Conservation (phyloP, 2,888 invertebrate genomes). For the Zaprionus obscuricornis region DNA sequence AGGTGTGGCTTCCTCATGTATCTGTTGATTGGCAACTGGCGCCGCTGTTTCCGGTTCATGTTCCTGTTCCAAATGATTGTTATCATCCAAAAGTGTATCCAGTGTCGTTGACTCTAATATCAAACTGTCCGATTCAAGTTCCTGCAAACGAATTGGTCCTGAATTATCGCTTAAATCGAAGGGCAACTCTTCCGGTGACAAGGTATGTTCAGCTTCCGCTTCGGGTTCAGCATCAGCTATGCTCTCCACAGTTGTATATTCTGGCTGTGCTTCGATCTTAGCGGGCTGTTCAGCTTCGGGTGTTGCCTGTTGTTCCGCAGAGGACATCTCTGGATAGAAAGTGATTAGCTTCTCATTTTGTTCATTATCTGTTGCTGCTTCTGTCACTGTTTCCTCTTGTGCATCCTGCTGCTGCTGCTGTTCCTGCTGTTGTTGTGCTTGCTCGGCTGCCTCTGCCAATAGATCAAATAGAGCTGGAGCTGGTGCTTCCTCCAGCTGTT, state of each 20-base stretch:
- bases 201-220: slow-evolving; percentile 48
- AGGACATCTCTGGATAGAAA: slow-evolving; percentile 60
- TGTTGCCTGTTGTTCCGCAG: slow-evolving; percentile 18
- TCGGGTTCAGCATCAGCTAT: slow-evolving; percentile 6
- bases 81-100: slow-evolving; percentile 38
- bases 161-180: slow-evolving; percentile 72
- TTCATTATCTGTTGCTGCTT: slow-evolving; percentile 23
- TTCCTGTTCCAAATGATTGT: slow-evolving; percentile 48
- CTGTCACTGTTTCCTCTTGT: slow-evolving; percentile 29
- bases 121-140: slow-evolving; percentile 80
- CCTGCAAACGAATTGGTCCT: slow-evolving; percentile 53
- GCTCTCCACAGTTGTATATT: slow-evolving; percentile 12
- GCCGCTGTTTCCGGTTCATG: slow-evolving; percentile 34
- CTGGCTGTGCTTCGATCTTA: slow-evolving; percentile 1
- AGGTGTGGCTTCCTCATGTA: slow-evolving; percentile 65
- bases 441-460: slow-evolving; percentile 55
- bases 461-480: slow-evolving; percentile 50
- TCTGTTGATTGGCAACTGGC: slow-evolving; percentile 11
- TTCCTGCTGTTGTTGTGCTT: slow-evolving; percentile 20
- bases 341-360: slow-evolving; percentile 54
- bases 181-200: slow-evolving; percentile 77
- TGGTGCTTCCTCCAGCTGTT: slow-evolving; percentile 14
- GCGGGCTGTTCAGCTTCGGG: slow-evolving; percentile 3
- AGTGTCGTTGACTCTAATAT: slow-evolving; percentile 77
- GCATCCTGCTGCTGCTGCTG: slow-evolving; percentile 7